A percentile compares a stretch with the other conserved stretches of the same genome.
phyloP scores from a whole-genome alignment of 2,888 invertebrate species.

The Torymus texanus region DNA sequence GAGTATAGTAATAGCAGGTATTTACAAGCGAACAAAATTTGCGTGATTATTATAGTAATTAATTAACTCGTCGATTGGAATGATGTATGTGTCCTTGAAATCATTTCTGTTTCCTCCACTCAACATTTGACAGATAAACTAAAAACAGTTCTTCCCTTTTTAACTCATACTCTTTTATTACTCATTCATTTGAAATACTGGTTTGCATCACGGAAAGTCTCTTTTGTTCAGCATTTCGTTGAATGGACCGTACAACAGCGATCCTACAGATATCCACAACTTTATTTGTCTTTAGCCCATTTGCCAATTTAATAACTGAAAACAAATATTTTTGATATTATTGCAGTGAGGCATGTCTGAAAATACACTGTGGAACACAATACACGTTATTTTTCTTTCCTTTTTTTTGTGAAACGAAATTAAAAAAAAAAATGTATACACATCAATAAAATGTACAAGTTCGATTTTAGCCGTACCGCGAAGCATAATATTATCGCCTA shows the following conservation, averaged over 20 bases:
- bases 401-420: constrained; percentile 36
- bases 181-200: constrained; percentile 44
- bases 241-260: constrained; percentile 48
- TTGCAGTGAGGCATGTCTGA: constrained; percentile 10
- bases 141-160: neutral
- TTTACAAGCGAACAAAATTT: constrained; percentile 54
- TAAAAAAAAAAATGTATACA: constrained; percentile 35
- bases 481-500: constrained; percentile 44
- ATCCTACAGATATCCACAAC: constrained; percentile 42
- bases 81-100: constrained; percentile 39
- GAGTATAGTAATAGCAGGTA: constrained; percentile 39
- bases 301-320: constrained; percentile 55
- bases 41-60: constrained; percentile 17
- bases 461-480: constrained; percentile 46
- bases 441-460: constrained; percentile 39
- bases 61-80: constrained; percentile 47
- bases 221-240: constrained; percentile 38
- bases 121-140: constrained; percentile 22
- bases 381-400: constrained; percentile 21
- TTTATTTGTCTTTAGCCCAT: constrained; percentile 36
- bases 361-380: constrained; percentile 5
- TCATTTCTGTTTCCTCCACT: constrained; percentile 7
- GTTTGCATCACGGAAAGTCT: constrained; percentile 43
- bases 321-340: constrained; percentile 41
- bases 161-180: neutral